phyloP scores from a whole-genome alignment of 2,797 vertebrate species.

The Odontamblyopus lacepedii region DNA sequence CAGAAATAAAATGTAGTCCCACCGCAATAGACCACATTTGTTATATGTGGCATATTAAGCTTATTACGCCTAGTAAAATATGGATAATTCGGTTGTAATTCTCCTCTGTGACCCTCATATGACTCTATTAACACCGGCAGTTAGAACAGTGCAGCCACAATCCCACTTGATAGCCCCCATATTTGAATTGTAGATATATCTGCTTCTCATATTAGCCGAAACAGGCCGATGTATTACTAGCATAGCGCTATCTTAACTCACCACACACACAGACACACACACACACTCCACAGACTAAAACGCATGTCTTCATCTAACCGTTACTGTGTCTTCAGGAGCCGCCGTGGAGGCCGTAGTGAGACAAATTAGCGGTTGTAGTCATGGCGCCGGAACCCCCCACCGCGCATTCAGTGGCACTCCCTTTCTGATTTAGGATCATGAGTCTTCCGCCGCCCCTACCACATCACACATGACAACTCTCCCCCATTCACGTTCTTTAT shows the following conservation, averaged over 20 bases:
- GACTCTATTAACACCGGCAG: constrained; percentile 41
- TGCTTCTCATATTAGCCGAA: constrained; percentile 32
- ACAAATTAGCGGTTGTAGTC: constrained; percentile 72
- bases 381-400: constrained; percentile 57
- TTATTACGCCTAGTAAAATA: constrained; percentile 18
- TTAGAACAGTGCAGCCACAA: constrained; percentile 44
- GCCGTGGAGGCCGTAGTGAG: constrained; percentile 67
- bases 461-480: constrained; percentile 71
- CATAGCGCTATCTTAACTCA: constrained; percentile 33
- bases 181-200: constrained; percentile 48
- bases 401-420: constrained; percentile 55
- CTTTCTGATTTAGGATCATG: constrained; percentile 78
- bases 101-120: constrained; percentile 12
- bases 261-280: constrained; percentile 23
- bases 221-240: constrained; percentile 33
- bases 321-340: constrained; percentile 72
- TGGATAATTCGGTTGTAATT: constrained; percentile 19
- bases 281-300: constrained; percentile 39
- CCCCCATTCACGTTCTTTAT: constrained; percentile 79
- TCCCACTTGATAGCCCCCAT: constrained; percentile 22
- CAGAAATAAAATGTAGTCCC: constrained; percentile 8
- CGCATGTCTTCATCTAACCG: constrained; percentile 70
- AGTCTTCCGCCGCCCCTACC: constrained; percentile 62
- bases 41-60: constrained; percentile 10
- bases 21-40: constrained; percentile 3